These are phyloP conservation scores for Melanocharis versteri DNA, from an alignment of 2,113 vertebrate genomes.

Conservation along the genomic window DNA sequence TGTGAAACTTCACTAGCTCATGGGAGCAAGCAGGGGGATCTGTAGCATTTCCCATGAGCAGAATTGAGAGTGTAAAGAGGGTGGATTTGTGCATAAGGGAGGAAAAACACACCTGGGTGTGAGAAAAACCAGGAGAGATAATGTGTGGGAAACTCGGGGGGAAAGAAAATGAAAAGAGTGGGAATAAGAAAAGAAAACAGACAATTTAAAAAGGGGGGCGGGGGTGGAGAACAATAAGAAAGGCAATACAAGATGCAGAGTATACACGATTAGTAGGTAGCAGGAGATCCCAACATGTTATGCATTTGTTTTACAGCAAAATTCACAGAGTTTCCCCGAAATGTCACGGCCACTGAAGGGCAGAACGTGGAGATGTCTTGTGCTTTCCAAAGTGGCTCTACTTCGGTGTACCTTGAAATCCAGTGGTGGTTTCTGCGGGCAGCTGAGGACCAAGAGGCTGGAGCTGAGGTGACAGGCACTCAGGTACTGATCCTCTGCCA, in stretches of 20 bases:
- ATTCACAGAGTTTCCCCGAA: conserved; percentile 92
- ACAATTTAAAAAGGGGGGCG: not conserved
- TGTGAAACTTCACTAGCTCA: not conserved
- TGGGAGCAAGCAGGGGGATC: not conserved
- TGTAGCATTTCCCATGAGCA: not conserved
- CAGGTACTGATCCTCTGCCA: conserved; percentile 73
- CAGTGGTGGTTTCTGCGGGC: conserved; percentile 95
- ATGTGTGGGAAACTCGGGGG: not conserved
- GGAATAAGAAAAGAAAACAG: not conserved
- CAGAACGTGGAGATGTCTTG: conserved; percentile 97
- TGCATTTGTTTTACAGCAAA: conserved; percentile 81
- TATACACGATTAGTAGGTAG: not conserved
- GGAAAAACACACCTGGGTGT: not conserved
- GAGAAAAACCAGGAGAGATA: not conserved
- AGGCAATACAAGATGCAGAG: not conserved
- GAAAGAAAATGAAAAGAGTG: rapidly evolving
- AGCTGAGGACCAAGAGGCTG: conserved; percentile 79
- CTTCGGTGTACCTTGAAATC: conserved; percentile 93
- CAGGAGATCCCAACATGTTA: not conserved
- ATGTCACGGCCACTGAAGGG: conserved; percentile 90
- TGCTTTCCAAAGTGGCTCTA: conserved; percentile 90
- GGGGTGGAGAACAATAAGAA: not conserved
- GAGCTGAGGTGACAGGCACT: conserved; percentile 76
- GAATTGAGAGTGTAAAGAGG: not conserved
- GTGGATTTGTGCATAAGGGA: not conserved